Percentiles rank a stretch among this genome's conserved stretches.
Evolutionary conservation across 2,888 invertebrate genomes (phyloP).

Genomic region (Pseudococcus longispinus): DNA sequence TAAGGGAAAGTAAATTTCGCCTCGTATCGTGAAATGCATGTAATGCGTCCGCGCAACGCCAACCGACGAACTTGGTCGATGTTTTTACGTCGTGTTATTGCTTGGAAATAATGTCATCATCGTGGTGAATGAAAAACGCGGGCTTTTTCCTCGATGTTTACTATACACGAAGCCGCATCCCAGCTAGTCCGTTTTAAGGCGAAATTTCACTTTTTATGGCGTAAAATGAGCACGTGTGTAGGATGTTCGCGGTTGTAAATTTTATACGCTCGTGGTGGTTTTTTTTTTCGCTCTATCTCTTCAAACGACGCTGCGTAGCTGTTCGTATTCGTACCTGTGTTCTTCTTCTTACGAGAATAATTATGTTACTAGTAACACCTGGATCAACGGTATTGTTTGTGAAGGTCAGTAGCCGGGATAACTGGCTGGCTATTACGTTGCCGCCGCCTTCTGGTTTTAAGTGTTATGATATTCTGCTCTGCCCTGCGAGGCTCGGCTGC

Average conservation of each 20-base stretch:
- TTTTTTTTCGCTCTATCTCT: neutral
- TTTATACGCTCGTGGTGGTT: neutral
- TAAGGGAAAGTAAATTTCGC: slow-evolving; percentile 1
- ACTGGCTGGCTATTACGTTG: slow-evolving; percentile 5
- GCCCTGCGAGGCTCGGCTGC: neutral
- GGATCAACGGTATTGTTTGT: slow-evolving; percentile 55
- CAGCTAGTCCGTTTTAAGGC: neutral
- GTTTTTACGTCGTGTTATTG: slow-evolving; percentile 2
- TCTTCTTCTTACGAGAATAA: slow-evolving; percentile 28
- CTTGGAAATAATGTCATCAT: slow-evolving; percentile 28
- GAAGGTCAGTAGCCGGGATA: slow-evolving; percentile 53
- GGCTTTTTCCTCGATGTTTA: slow-evolving; percentile 44
- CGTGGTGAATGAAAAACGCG: slow-evolving; percentile 50
- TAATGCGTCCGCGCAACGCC: slow-evolving; percentile 10
- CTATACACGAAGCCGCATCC: neutral
- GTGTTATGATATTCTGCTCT: slow-evolving; percentile 26
- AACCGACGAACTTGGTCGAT: slow-evolving; percentile 36
- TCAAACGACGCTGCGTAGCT: neutral
- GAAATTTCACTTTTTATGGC: slow-evolving; percentile 37
- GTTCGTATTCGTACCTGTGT: neutral
- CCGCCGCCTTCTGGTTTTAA: slow-evolving; percentile 5
- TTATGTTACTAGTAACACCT: slow-evolving; percentile 52
- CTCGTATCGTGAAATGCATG: neutral
- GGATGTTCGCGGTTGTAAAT: slow-evolving; percentile 11
- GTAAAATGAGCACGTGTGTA: neutral